A percentile compares a stretch with the other conserved stretches of the same genome.
phyloP scores from a whole-genome alignment of 2,888 invertebrate species.

The Meteorus colon region DNA sequence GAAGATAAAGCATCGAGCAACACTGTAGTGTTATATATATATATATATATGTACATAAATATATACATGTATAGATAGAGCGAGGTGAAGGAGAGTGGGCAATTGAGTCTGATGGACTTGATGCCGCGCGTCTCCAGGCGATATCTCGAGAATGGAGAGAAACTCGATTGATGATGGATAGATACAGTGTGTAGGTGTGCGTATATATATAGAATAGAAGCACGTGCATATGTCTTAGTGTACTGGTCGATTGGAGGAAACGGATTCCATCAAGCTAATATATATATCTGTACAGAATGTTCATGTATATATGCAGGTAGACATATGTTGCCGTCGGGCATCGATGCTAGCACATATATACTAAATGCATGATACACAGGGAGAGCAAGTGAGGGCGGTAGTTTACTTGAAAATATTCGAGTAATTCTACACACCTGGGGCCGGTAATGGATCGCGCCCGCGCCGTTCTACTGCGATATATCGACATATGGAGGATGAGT shows the following conservation, averaged over 20 bases:
- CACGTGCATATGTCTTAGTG: not conserved
- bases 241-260: not conserved
- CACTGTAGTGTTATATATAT: not conserved
- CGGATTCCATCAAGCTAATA: not conserved
- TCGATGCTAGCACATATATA: not conserved
- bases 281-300: not conserved
- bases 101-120: not conserved
- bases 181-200: conserved; percentile 2
- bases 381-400: not conserved
- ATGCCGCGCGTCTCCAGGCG: not conserved
- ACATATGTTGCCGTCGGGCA: not conserved
- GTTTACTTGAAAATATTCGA: conserved; percentile 9
- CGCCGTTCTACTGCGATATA: conserved; percentile 25
- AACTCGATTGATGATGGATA: conserved; percentile 12
- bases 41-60: not conserved
- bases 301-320: not conserved
- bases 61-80: not conserved
- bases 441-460: conserved; percentile 28
- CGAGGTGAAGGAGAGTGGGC: not conserved
- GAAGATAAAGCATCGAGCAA: not conserved
- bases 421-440: conserved; percentile 30
- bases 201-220: not conserved
- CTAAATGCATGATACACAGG: not conserved
- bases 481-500: not conserved
- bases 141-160: conserved; percentile 23